A percentile compares a stretch with the other conserved stretches of the same genome.
phyloP scores from a whole-genome alignment of 2,888 invertebrate species.

The Hermaeophaga mercurialis region DNA sequence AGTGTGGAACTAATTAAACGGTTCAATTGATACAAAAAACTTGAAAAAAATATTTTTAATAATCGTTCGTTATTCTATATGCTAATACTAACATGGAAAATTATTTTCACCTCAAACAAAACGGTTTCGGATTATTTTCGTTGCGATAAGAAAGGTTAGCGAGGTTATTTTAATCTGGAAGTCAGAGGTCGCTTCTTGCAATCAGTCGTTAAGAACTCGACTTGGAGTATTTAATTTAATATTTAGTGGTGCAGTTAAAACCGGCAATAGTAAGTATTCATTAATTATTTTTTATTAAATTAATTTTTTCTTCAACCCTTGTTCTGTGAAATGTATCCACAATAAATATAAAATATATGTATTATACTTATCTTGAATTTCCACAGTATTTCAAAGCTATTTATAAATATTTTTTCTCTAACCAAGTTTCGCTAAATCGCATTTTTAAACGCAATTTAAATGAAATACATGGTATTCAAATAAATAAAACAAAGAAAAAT shows the following conservation, averaged over 20 bases:
- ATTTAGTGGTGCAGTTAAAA: constrained; percentile 10
- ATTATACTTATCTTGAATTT: background rate
- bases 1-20: too few relatives aligned
- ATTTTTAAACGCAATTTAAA: background rate
- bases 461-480: background rate
- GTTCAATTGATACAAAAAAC: too few relatives aligned
- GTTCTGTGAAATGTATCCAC: background rate
- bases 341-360: too few relatives aligned
- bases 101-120: background rate
- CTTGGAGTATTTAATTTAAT: background rate
- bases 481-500: too few relatives aligned
- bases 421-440: too few relatives aligned
- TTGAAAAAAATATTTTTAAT: too few relatives aligned
- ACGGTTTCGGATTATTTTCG: constrained; percentile 22
- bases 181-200: constrained; percentile 40
- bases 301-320: too few relatives aligned
- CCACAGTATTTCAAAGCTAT: too few relatives aligned
- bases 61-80: too few relatives aligned
- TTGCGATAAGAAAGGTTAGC: constrained; percentile 40
- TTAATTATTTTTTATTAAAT: constrained; percentile 11
- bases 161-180: constrained; percentile 39
- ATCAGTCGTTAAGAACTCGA: constrained; percentile 16
- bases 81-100: too few relatives aligned
- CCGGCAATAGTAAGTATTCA: constrained; percentile 41
- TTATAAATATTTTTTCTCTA: too few relatives aligned